Conservation (phyloP, 2,888 invertebrate genomes). For the Acrobasis suavella region DNA sequence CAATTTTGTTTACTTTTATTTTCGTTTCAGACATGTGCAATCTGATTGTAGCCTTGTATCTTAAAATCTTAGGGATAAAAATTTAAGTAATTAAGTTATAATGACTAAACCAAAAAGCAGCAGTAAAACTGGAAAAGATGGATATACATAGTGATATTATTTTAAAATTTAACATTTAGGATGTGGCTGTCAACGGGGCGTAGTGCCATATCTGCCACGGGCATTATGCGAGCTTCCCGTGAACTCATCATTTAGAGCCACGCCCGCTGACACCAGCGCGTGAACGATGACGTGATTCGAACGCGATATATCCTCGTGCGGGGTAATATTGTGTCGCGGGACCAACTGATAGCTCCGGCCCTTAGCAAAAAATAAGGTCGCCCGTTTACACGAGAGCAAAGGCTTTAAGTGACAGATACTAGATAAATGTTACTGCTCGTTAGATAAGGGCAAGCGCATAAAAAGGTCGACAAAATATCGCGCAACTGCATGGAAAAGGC, state of each 20-base stretch:
- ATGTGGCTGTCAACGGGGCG: slow-evolving; percentile 37
- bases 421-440: slow-evolving; percentile 78
- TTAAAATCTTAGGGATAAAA: no score
- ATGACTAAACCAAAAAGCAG: no score
- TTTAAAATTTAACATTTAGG: slow-evolving; percentile 1
- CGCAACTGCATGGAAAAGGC: slow-evolving; percentile 49
- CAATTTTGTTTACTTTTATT: no score
- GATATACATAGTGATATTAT: not conserved
- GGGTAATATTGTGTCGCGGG: slow-evolving; percentile 76
- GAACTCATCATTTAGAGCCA: slow-evolving; percentile 60
- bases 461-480: slow-evolving; percentile 53
- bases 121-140: not conserved
- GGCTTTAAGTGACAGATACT: slow-evolving; percentile 79
- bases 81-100: no score
- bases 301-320: slow-evolving; percentile 72
- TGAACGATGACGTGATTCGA: slow-evolving; percentile 75
- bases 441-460: slow-evolving; percentile 68
- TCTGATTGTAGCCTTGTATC: no score
- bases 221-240: slow-evolving; percentile 53
- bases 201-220: slow-evolving; percentile 46
- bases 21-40: no score
- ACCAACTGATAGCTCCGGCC: slow-evolving; percentile 72
- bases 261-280: slow-evolving; percentile 48
- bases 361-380: slow-evolving; percentile 79
- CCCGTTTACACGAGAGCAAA: slow-evolving; percentile 76